Conservation (phyloP, 2,888 invertebrate genomes). For the Oxycera nigricornis region DNA sequence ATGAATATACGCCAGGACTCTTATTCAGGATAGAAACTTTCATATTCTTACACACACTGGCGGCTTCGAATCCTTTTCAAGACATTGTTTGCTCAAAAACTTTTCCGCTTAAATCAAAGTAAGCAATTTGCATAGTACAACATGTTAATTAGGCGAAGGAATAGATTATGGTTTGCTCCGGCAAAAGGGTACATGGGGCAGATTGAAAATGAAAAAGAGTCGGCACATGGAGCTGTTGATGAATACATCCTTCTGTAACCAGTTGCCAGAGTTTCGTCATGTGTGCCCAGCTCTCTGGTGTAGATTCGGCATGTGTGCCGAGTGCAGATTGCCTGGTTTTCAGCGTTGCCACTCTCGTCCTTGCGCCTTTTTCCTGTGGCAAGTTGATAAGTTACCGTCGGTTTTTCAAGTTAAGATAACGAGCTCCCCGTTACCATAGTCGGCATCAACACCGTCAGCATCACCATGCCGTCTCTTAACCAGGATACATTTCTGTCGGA, state of each 20-base stretch:
- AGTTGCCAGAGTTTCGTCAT: neutral
- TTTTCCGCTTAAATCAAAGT: slow-evolving; percentile 47
- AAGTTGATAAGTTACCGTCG: slow-evolving; percentile 35
- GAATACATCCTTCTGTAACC: neutral
- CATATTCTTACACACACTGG: slow-evolving; percentile 1
- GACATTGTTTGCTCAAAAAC: slow-evolving; percentile 44
- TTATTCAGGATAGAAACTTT: too few species aligned
- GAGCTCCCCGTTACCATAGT: slow-evolving; percentile 3
- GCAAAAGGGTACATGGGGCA: neutral
- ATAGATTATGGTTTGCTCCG: slow-evolving; percentile 33
- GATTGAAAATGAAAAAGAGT: slow-evolving; percentile 18
- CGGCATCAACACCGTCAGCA: too few species aligned
- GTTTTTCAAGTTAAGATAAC: slow-evolving; percentile 40
- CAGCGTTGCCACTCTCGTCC: neutral
- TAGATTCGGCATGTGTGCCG: neutral
- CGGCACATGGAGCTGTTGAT: slow-evolving; percentile 14
- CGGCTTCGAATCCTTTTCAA: slow-evolving; percentile 22
- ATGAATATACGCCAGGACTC: too few species aligned
- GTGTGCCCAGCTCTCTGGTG: neutral
- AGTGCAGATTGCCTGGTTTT: neutral
- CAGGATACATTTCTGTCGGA: neutral
- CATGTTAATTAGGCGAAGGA: slow-evolving; percentile 45
- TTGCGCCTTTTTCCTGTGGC: slow-evolving; percentile 27
- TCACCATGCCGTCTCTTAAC: neutral
- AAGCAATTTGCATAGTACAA: slow-evolving; percentile 47